phyloP scores from a whole-genome alignment of 2,797 vertebrate species.

The Lagorchestes hirsutus region DNA sequence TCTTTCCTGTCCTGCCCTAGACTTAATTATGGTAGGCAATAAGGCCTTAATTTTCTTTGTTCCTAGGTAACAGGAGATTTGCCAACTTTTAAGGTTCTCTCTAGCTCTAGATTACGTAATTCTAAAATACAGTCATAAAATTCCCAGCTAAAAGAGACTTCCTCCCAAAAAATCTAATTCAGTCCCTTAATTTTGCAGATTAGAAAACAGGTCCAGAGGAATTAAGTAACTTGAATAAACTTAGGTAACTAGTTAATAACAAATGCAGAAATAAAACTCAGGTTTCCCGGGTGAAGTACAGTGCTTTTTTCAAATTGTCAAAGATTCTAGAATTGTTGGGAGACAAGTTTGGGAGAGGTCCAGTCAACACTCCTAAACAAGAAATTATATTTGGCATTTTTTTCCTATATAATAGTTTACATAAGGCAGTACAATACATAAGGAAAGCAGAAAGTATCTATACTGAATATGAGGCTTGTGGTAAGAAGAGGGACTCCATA shows the following conservation, averaged over 20 bases:
- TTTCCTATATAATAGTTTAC: not conserved
- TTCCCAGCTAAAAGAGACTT: not conserved
- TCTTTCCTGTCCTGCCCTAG: not conserved
- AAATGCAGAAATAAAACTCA: not conserved
- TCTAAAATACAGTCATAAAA: not conserved
- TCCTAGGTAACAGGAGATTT: constrained; percentile 3
- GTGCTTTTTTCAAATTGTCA: not conserved
- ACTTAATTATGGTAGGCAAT: constrained; percentile 20
- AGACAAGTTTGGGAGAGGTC: not conserved
- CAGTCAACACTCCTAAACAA: not conserved
- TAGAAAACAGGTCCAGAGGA: constrained; percentile 23
- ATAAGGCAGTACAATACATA: not conserved
- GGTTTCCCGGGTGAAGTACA: not conserved
- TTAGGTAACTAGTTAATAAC: not conserved
- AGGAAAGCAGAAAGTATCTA: not conserved
- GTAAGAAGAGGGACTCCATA: not conserved
- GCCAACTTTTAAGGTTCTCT: constrained; percentile 12
- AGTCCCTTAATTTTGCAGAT: constrained; percentile 35
- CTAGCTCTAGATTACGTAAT: constrained; percentile 20
- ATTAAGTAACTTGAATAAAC: not conserved
- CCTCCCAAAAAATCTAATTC: not conserved
- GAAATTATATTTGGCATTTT: not conserved
- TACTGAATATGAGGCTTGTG: not conserved
- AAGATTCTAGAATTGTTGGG: not conserved
- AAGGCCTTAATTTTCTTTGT: constrained; percentile 1